phyloP scores from a whole-genome alignment of 2,888 invertebrate species.

The Podabrus alpinus region DNA sequence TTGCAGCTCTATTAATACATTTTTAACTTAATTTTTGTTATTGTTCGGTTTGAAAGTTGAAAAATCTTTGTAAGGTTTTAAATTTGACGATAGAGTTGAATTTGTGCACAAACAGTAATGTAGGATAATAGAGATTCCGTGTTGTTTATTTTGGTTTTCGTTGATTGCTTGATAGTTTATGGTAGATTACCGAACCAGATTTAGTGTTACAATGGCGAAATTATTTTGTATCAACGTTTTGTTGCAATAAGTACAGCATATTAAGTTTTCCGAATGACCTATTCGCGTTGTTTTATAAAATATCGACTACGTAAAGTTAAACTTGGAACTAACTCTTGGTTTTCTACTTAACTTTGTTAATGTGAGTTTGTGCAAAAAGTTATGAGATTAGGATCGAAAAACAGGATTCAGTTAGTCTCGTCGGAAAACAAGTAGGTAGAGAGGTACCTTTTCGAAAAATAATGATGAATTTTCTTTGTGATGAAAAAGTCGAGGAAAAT shows the following conservation, averaged over 20 bases:
- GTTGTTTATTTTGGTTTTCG: conserved; percentile 34
- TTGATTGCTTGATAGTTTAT: conserved; percentile 39
- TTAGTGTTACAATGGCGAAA: conserved; percentile 35
- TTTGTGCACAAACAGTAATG: conserved; percentile 34
- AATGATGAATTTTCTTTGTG: conserved; percentile 21
- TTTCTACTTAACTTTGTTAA: conserved; percentile 24
- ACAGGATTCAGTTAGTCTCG: conserved; percentile 6
- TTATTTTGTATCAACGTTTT: conserved; percentile 24
- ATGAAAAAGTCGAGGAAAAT: conserved; percentile 20
- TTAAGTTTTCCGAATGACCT: conserved; percentile 21
- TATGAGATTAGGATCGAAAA: conserved; percentile 17
- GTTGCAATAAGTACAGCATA: conserved; percentile 20
- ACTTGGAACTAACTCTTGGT: conserved; percentile 21
- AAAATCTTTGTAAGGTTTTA: neutral
- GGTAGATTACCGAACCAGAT: conserved; percentile 40
- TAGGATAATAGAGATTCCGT: conserved; percentile 36
- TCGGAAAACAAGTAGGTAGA: conserved; percentile 16
- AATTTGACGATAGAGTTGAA: conserved; percentile 21
- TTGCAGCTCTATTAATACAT: neutral
- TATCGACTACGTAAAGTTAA: conserved; percentile 32
- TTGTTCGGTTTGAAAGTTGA: neutral
- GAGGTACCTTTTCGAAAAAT: conserved; percentile 3
- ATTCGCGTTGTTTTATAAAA: conserved; percentile 28
- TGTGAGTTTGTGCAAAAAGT: conserved; percentile 15
- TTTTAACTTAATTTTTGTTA: neutral